Conservation (phyloP, 2,113 vertebrate species). For the Podarcis cretensis region DNA sequence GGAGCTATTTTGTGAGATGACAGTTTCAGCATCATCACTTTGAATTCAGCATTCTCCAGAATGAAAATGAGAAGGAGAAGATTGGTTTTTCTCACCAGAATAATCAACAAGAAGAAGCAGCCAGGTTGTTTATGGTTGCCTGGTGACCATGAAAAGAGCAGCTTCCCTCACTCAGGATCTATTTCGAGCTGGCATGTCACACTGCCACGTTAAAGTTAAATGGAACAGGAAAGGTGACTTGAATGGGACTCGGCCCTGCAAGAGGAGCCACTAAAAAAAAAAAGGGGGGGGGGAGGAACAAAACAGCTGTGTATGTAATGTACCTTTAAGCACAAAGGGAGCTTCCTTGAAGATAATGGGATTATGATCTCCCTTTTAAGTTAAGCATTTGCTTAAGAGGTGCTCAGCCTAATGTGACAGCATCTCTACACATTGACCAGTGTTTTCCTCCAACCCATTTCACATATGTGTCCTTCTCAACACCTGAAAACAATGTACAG, state of each 20-base stretch:
- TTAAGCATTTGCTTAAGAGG: conserved; percentile 7
- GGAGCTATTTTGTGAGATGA: conserved; percentile 25
- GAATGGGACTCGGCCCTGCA: neutral
- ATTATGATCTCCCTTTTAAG: conserved; percentile 2
- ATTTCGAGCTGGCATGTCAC: neutral
- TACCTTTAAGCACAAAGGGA: neutral
- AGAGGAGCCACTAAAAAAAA: neutral
- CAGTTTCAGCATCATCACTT: conserved; percentile 26
- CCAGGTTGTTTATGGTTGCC: neutral
- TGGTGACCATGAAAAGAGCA: conserved; percentile 8
- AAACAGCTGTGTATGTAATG: neutral
- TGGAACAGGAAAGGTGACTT: neutral
- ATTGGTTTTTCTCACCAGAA: neutral
- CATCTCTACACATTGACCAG: neutral
- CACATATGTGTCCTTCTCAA: too few relatives aligned
- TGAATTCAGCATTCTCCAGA: conserved; percentile 17
- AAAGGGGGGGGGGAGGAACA: too few relatives aligned
- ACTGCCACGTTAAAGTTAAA: neutral
- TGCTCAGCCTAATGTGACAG: neutral
- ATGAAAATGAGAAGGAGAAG: conserved; percentile 3
- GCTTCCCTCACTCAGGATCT: neutral
- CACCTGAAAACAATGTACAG: neutral
- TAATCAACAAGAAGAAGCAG: neutral
- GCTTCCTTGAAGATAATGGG: conserved; percentile 2
- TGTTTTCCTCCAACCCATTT: neutral